Base-by-base conservation (phyloP, 1,140 invertebrate species). In the Thaumetopoea pityocampa region DNA sequence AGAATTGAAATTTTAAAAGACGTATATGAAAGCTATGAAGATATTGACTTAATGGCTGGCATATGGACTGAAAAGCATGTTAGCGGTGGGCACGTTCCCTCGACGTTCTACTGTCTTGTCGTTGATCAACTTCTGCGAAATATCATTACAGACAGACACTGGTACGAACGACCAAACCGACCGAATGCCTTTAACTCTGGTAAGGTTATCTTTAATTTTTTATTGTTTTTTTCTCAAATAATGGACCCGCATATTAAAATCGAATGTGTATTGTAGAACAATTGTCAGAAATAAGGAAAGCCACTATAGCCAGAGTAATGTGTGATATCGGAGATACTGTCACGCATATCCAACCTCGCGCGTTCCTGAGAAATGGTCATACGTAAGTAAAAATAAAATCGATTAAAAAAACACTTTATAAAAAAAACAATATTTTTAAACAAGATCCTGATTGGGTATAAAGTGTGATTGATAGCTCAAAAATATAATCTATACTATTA, bases 281-380 rank as follows among this genome's bases (percentile, higher is more conserved):
- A 91, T 74, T 98, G 5, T 85, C 86, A 22, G 93, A 97, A 84
- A 92, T 99, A 45, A 87, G 95, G 6, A 96, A 96, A 67, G 84
- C 90, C 0, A 93, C 89, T 27, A 89, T 98, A 43, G 91, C 95
- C 0, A 87, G 94, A 38, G 76, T 98, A 3, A 77, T 98, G 11
- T 99, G 97, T 67, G 93, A 97, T 61, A 98, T 97, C 63, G 90
- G 90, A 2, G 92, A 96, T 56, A 44, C 51, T 1, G 61, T 76
- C 0, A 64, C 46, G 0, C 12, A 45, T 4, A 67, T 76, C 4
- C 68, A 72, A 19, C 62, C 62, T 0, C 30, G 35, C 6, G 63
- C 67, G 0, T 71, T 74, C 32, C 42, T 44, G 1, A 44, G 47
- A 23, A 18, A 52, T 29, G 53, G 53, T 12, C 40, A 49, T 6